Evolutionary conservation across 2,888 invertebrate species (phyloP), one percentile per base, ranked within the genome.

Genomic region (Lathronympha strigana): DNA sequence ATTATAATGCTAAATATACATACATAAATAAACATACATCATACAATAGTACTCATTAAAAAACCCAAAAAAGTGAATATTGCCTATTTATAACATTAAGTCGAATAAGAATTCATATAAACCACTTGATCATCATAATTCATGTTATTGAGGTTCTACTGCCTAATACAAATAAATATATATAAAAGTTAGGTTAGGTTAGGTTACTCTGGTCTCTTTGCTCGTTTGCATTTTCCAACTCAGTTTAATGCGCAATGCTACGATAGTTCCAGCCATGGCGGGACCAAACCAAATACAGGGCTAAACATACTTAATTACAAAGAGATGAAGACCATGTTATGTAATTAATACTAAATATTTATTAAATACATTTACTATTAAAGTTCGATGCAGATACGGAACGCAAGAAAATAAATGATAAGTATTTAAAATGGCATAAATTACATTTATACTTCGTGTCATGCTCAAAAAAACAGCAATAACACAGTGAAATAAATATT

Each of bases 391-490:
- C 23, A 63, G 40, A 63, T 43, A 57, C 25, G n/a, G 3, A 43
- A 63, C 58, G 58, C 58, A n/a, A n/a, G n/a, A n/a, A n/a, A n/a
- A n/a, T n/a, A n/a, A n/a, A n/a, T n/a, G n/a, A n/a, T n/a, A n/a
- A n/a, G n/a, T n/a, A n/a, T n/a, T n/a, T n/a, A n/a, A n/a, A n/a
- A n/a, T n/a, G n/a, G n/a, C n/a, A n/a, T n/a, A n/a, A n/a, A n/a
- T n/a, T n/a, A 55, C 28, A 55, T 13, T 13, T 57, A 43, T 23
- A 64, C 17, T 15, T 45, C 21, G 64, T 63, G 66, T 49, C 66
- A 66, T 66, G 58, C 67, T 60, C 38, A 67, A 50, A 54, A 55
- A 49, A 28, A 15, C 50, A 57, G 63, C 53, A 54, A 53, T 53
- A 57, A 63, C 67, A 63, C 53, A 25, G 3, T 62, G 8, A 58